Conservation (phyloP, 2,113 vertebrate genomes). For the Climacteris rufus region DNA sequence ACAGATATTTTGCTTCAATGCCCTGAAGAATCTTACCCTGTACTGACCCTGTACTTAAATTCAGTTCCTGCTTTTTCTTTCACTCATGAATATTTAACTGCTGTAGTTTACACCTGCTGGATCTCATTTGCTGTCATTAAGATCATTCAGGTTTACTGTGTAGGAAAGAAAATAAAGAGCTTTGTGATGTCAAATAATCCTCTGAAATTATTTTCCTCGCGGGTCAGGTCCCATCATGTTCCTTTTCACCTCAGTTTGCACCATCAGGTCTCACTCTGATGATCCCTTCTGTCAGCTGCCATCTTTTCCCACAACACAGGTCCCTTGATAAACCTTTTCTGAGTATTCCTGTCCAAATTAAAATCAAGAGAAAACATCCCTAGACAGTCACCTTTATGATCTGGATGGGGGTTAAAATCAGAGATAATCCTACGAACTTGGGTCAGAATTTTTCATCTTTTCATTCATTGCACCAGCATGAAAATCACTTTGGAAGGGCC, state of each 20-base stretch:
- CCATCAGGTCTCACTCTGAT: not conserved
- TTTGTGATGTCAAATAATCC: not conserved
- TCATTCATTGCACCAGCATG: not conserved
- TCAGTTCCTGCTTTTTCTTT: not conserved
- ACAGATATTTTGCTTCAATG: not conserved
- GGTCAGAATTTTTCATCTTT: not conserved
- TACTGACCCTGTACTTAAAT: not conserved
- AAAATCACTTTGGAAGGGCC: not conserved
- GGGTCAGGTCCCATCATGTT: not conserved
- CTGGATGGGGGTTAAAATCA: not conserved
- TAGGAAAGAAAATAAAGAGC: not conserved
- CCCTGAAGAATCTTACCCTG: not conserved
- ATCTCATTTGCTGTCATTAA: slow-evolving; percentile 12
- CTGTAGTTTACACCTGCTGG: not conserved
- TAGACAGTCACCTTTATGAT: not conserved
- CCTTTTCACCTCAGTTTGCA: not conserved
- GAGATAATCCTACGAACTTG: not conserved
- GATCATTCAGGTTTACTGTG: not conserved
- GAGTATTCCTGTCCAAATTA: not conserved
- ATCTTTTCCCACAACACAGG: not conserved
- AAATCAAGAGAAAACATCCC: not conserved
- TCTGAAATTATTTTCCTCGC: not conserved
- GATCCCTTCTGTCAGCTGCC: not conserved
- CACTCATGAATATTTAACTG: not conserved
- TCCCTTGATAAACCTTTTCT: not conserved